Conservation (phyloP, 2,888 invertebrate species). For the Mallateleia sp. region DNA sequence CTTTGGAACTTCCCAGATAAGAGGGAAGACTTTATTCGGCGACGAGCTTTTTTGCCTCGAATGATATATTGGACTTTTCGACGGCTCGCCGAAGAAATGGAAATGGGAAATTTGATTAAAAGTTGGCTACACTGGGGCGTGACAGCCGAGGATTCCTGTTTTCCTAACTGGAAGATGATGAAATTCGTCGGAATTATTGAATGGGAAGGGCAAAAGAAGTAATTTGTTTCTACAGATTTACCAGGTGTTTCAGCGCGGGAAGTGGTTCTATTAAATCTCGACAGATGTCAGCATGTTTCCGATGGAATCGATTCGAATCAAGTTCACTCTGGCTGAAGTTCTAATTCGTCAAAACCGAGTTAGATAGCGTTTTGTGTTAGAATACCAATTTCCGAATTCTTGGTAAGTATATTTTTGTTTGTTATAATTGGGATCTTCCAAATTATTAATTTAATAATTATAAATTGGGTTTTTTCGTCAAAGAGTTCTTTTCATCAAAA, state of each 20-base stretch:
- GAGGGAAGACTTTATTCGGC: conserved; percentile 20
- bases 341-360: neutral
- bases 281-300: neutral
- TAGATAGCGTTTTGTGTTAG: neutral
- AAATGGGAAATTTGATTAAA: conserved; percentile 17
- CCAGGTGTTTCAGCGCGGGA: neutral
- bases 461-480: no score
- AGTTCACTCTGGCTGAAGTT: neutral
- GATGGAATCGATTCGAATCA: neutral
- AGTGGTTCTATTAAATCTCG: neutral
- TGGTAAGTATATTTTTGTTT: no score
- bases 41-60: neutral
- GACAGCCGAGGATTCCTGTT: neutral
- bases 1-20: conserved; percentile 53
- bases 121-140: neutral
- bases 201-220: neutral
- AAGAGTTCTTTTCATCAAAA: no score
- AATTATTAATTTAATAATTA: no score
- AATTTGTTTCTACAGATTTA: neutral
- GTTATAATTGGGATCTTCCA: no score
- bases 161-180: neutral
- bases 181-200: neutral
- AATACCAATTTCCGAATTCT: no score
- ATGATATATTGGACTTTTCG: neutral
- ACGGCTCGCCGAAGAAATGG: neutral